phyloP scores from a whole-genome alignment of 1,140 invertebrate genomes.

The Drosophila nigromelanica region DNA sequence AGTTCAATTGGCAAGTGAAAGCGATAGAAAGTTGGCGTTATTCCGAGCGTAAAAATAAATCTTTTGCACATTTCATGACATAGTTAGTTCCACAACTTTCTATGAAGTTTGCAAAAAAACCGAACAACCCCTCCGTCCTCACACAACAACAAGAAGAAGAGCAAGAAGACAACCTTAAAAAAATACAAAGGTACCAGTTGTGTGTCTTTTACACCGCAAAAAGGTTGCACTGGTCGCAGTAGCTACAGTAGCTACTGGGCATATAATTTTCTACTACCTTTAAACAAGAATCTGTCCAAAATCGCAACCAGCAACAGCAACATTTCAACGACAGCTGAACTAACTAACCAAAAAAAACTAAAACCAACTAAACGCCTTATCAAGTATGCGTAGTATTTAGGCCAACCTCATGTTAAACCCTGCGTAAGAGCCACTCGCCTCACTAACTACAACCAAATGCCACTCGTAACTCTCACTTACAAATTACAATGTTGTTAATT shows the following conservation, averaged over 20 bases:
- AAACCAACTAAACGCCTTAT: neutral
- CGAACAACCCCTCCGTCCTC: neutral
- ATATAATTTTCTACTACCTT: slow-evolving; percentile 82
- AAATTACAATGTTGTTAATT: slow-evolving; percentile 40
- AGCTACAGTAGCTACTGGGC: slow-evolving; percentile 65
- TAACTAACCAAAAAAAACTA: neutral
- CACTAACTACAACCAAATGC: slow-evolving; percentile 66
- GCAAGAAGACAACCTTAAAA: neutral
- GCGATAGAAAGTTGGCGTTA: slow-evolving; percentile 32
- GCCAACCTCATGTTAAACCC: slow-evolving; percentile 44
- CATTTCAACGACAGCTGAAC: slow-evolving; percentile 3
- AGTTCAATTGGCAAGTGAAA: slow-evolving; percentile 83
- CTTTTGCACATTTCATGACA: slow-evolving; percentile 39
- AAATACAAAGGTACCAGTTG: slow-evolving; percentile 26
- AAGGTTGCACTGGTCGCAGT: slow-evolving; percentile 78
- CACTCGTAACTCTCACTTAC: slow-evolving; percentile 76
- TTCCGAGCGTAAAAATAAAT: slow-evolving; percentile 15
- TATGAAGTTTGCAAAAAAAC: slow-evolving; percentile 35
- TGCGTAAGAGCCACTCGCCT: slow-evolving; percentile 70
- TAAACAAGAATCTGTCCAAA: slow-evolving; percentile 84
- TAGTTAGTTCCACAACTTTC: neutral
- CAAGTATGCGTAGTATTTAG: slow-evolving; percentile 65
- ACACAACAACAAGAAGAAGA: slow-evolving; percentile 1
- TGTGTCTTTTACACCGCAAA: slow-evolving; percentile 81
- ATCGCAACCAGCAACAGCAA: slow-evolving; percentile 53